Evolutionary conservation across 2,113 vertebrate species (phyloP), one percentile per base, ranked within the genome.

Genomic region (Lasiurus borealis): DNA sequence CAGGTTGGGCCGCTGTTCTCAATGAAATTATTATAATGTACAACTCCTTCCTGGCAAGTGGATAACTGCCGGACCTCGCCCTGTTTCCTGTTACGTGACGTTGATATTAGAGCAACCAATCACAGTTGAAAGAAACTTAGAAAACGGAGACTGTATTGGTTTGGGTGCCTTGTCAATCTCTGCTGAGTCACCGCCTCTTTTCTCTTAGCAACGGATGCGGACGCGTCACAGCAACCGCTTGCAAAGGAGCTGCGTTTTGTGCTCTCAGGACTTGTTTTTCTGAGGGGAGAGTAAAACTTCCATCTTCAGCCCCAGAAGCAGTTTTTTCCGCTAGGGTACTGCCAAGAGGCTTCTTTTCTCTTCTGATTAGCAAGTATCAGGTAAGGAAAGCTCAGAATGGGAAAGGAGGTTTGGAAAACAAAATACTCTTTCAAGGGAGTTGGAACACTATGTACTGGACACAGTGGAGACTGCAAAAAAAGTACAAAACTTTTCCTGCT

Each of bases 141-240:
- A 18, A 6, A 80, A 34, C 0, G 1, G 34, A 25, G 21, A n/a
- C 8, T 8, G 8, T 76, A 95, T 80, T 96, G 97, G 96, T 85
- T 12, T 21, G 0, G 1, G 3, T 11, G 1, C 13, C 68, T 34
- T 96, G 92, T 97, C 95, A 95, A 77, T 96, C 91, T 81, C 81
- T 19, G 16, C 36, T 59, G 29, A 59, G 54, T 78, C 0, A 0
- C 27, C 23, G 8, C 95, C 90, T 85, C 50, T 84, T 93, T 88
- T 50, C 48, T 87, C 94, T 88, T 95, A 96, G 91, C 96, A 95
- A 98, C 96, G 8, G 44, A 16, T 50, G 97, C 93, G 94, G 44
- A 16, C 46, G 97, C 93, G 94, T 97, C 83, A 11, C 50, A 95
- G 96, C 91, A 97, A 97, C 97, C 6, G 36, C 46, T 8, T 0